These are phyloP conservation scores for Sceloporus tristichus DNA, from an alignment of 2,113 vertebrate genomes.

Conservation along the genomic window DNA sequence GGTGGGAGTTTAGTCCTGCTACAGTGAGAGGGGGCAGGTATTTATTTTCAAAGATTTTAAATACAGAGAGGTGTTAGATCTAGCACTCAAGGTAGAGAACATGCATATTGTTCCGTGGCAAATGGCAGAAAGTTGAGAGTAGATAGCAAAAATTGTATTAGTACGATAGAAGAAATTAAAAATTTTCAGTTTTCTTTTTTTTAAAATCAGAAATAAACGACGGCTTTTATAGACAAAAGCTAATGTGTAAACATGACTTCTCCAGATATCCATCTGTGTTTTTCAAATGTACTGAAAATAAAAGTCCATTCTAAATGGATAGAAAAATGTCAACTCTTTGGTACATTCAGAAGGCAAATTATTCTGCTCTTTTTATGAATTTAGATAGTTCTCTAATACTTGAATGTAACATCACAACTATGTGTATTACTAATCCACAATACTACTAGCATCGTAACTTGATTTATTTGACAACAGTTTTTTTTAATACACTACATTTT, in stretches of 20 bases:
- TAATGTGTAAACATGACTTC: neutral
- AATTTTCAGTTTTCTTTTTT: neutral
- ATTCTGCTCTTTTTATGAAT: neutral
- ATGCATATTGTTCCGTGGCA: neutral
- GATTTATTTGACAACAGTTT: constrained; percentile 24
- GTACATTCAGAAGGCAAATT: neutral
- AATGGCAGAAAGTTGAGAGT: neutral
- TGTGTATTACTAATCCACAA: neutral
- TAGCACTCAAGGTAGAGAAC: neutral
- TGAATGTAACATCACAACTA: neutral
- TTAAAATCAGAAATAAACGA: neutral
- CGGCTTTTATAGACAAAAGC: neutral
- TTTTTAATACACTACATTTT: neutral
- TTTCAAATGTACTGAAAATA: neutral
- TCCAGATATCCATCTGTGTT: neutral
- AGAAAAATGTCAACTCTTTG: neutral
- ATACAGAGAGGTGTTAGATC: too few relatives aligned
- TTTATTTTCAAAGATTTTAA: neutral
- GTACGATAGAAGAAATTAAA: neutral
- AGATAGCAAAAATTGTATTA: neutral
- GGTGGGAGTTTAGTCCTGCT: neutral
- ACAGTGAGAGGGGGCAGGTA: too few relatives aligned
- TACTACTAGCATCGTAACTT: neutral
- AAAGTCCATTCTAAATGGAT: constrained; percentile 4
- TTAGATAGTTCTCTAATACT: neutral